Base-by-base conservation (phyloP, 2,888 invertebrate species). In the Pyrgus malvae region DNA sequence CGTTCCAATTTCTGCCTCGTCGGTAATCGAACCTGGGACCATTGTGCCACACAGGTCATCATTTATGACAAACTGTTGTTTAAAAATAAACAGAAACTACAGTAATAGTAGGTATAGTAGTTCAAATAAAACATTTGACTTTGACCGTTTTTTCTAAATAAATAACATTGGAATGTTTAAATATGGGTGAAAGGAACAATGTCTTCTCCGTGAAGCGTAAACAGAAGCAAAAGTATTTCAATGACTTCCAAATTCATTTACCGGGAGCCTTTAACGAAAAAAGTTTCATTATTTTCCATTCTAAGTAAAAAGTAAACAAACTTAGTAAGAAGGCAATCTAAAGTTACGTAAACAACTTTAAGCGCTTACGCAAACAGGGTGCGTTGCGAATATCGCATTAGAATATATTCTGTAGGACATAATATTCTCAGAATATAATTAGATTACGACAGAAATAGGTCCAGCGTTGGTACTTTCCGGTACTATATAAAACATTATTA, bases 261-360 rank as follows among this genome's bases (percentile, higher is more conserved):
- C 78, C 80, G 78, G 74, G 77, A 76, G 76, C 76, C 78, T 77
- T 78, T 80, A 81, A 82, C 80, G 81, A 80, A 85, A 87, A 86
- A 86, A 85, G 76, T 85, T 87, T 74, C 68, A 72, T 80, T 79
- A 83, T 83, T 84, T 85, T 79, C 75, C 76, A 72, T 73, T 77
- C 76, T 80, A 79, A 80, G 79, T 80, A 79, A 83, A 85, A 86
- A 80, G 79, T 83, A 84, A 84, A 83, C 80, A 84, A 81, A 79
- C 77, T 68, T 70, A 78, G 78, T 78, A 76, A 78, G 80, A 75
- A 85, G 83, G 83, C 84, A 87, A 87, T 87, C 87, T 85, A 81
- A 87, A 88, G 82, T 88, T 86, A 74, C 67, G 77, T 80, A 82
- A 86, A 83, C 78, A 83, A 84, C 78, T 81, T 84, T 74, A 72